Evolutionary conservation across 1,140 invertebrate genomes (phyloP).

Genomic region (Macrostomum lignano): DNA sequence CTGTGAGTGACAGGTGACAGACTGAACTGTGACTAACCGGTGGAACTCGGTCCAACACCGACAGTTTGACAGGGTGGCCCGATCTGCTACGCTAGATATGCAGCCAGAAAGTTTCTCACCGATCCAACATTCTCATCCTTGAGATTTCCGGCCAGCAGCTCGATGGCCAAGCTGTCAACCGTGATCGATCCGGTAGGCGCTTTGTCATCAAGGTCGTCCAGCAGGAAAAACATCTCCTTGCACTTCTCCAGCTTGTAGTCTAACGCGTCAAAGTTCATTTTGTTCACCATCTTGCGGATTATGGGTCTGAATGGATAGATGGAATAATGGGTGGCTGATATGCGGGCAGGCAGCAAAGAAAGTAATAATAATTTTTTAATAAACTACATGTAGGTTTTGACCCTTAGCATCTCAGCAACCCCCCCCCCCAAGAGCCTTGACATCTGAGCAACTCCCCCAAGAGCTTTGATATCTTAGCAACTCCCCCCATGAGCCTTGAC

Average conservation of each 20-base stretch:
- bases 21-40: too few relatives aligned
- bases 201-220: constrained; percentile 11
- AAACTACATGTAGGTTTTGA: constrained; percentile 1
- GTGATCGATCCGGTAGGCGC: constrained; percentile 13
- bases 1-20: too few relatives aligned
- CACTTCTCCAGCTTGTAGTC: constrained; percentile 22
- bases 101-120: too few relatives aligned
- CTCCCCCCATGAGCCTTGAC: too few relatives aligned
- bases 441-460: too few relatives aligned
- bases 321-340: not conserved
- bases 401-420: too few relatives aligned
- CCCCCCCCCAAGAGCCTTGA: too few relatives aligned
- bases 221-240: constrained; percentile 19
- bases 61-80: too few relatives aligned
- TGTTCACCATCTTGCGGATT: constrained; percentile 19
- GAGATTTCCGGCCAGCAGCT: constrained; percentile 20
- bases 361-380: not conserved
- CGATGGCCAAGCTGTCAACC: constrained; percentile 15
- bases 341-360: not conserved
- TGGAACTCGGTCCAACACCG: too few relatives aligned
- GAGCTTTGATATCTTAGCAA: too few relatives aligned
- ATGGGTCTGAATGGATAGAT: constrained; percentile 14
- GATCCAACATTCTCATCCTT: constrained; percentile 5
- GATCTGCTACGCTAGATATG: too few relatives aligned
- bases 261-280: constrained; percentile 20